These are phyloP conservation scores for Pangasius larnaudii DNA, from an alignment of 2,797 vertebrate genomes.

Conservation along the genomic window DNA sequence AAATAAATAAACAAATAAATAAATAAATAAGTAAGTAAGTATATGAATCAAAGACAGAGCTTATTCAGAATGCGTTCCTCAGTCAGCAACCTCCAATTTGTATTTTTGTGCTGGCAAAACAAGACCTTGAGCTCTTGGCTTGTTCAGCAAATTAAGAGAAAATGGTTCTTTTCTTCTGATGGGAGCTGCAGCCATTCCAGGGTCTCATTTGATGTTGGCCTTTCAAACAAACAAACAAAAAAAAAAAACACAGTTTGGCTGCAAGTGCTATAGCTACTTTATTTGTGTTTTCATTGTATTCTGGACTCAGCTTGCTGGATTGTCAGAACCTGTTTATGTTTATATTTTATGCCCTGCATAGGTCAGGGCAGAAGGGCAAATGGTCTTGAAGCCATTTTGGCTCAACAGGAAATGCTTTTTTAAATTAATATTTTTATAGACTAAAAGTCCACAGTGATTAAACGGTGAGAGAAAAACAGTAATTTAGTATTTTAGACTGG, in stretches of 20 bases:
- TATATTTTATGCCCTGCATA: slow-evolving; percentile 39
- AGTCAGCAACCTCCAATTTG: slow-evolving; percentile 43
- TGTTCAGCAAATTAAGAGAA: slow-evolving; percentile 56
- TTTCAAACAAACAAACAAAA: slow-evolving; percentile 17
- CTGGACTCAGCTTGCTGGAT: slow-evolving; percentile 12
- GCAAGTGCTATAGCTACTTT: slow-evolving; percentile 45
- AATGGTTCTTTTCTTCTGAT: slow-evolving; percentile 49
- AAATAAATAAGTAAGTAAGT: not conserved
- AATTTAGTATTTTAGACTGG: not conserved
- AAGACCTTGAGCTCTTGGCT: slow-evolving; percentile 47
- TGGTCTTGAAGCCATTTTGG: not conserved
- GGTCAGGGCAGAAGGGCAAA: slow-evolving; percentile 7
- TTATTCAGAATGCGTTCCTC: slow-evolving; percentile 27
- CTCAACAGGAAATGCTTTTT: not conserved
- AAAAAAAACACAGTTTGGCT: slow-evolving; percentile 59
- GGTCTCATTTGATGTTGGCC: slow-evolving; percentile 53
- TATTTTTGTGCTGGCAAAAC: slow-evolving; percentile 47
- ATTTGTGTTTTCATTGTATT: slow-evolving; percentile 50
- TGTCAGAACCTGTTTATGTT: slow-evolving; percentile 43
- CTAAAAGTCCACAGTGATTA: slow-evolving; percentile 10
- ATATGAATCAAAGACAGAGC: slow-evolving; percentile 14
- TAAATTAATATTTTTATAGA: not conserved
- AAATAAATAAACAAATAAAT: slow-evolving; percentile 26
- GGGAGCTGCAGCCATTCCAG: slow-evolving; percentile 47
- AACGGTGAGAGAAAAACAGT: not conserved